phyloP scores from a whole-genome alignment of 2,888 invertebrate genomes.

The Encarsia formosa region DNA sequence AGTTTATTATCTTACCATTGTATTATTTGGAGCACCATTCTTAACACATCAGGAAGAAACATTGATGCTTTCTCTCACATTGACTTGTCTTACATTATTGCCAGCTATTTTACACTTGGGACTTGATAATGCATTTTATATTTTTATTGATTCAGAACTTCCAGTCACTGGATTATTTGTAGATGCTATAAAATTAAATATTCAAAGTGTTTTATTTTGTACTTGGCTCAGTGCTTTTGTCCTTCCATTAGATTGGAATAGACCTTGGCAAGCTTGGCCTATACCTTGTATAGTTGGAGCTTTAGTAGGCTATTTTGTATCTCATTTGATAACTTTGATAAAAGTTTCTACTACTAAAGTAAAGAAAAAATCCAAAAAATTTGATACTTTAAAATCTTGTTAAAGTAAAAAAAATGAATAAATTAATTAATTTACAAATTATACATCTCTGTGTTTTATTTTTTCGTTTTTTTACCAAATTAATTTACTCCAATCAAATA shows the following conservation, averaged over 20 bases:
- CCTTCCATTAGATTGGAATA: constrained; percentile 88
- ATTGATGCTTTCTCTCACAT: constrained; percentile 60
- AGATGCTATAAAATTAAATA: constrained; percentile 57
- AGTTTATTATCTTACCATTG: constrained; percentile 59
- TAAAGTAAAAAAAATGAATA: constrained; percentile 4
- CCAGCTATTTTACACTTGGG: constrained; percentile 63
- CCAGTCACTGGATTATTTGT: constrained; percentile 48
- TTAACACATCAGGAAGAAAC: constrained; percentile 64
- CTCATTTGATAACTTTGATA: constrained; percentile 22
- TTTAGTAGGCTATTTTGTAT: constrained; percentile 55
- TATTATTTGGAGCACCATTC: constrained; percentile 68
- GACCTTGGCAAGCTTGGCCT: constrained; percentile 82
- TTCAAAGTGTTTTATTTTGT: constrained; percentile 65
- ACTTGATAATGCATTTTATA: constrained; percentile 55
- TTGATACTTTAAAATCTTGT: constrained; percentile 16
- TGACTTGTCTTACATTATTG: constrained; percentile 61
- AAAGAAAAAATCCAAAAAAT: constrained; percentile 16
- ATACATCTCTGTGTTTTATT: too few relatives aligned
- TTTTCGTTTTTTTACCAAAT: too few relatives aligned
- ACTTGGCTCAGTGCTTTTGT: constrained; percentile 82
- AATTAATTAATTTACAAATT: background rate
- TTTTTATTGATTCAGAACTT: constrained; percentile 56
- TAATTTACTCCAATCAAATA: too few relatives aligned
- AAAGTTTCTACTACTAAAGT: constrained; percentile 14
- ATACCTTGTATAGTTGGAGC: constrained; percentile 70